Percentiles rank a stretch among this genome's conserved stretches.
Conservation (phyloP, 2,113 vertebrate genomes). For the Nansenia antarctica region DNA sequence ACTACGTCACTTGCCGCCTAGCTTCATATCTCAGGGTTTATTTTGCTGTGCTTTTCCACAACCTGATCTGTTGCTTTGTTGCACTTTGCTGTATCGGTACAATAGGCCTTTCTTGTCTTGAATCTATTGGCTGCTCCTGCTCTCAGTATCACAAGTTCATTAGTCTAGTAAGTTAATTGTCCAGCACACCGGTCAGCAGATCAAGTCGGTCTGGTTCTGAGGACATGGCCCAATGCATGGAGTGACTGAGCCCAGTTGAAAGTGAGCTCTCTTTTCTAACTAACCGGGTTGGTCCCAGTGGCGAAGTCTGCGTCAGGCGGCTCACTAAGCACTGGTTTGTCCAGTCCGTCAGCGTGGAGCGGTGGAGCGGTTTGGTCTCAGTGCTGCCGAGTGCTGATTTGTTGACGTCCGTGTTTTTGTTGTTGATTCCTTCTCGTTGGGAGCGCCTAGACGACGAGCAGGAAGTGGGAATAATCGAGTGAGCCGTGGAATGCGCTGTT, state of each 20-base stretch:
- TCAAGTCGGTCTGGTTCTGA: conserved; percentile 6
- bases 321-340: conserved; percentile 5
- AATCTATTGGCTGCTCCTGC: background rate
- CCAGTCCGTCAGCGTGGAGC: background rate
- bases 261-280: background rate
- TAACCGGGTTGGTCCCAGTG: background rate
- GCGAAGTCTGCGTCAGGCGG: background rate
- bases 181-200: conserved; percentile 14
- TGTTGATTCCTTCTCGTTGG: conserved; percentile 69
- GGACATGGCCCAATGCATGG: background rate
- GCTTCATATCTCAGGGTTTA: too few species aligned
- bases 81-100: background rate
- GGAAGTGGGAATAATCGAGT: conserved; percentile 75
- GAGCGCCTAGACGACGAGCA: conserved; percentile 48
- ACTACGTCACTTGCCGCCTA: too few species aligned
- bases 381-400: conserved; percentile 26
- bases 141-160: conserved; percentile 1
- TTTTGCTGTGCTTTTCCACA: background rate
- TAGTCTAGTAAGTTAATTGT: background rate
- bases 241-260: conserved; percentile 9
- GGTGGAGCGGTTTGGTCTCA: background rate
- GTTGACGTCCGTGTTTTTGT: conserved; percentile 62
- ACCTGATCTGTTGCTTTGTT: too few species aligned
- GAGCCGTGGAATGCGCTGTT: conserved; percentile 66
- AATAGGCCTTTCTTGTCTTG: background rate